Base-by-base conservation (phyloP, 2,113 vertebrate genomes). In the Nycticebus coucang region DNA sequence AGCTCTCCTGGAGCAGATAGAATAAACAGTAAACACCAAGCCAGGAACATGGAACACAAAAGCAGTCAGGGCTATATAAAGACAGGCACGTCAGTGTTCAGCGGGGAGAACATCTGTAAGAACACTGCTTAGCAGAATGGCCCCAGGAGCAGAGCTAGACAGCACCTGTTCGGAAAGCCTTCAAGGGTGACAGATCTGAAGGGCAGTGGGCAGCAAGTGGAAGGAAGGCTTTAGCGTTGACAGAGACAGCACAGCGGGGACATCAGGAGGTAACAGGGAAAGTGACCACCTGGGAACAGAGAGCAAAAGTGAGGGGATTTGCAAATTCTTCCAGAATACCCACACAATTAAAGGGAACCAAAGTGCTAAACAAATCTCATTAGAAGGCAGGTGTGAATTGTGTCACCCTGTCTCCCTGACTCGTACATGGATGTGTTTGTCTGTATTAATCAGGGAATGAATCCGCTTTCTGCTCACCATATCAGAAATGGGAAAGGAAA, bases 161-260 rank as follows among this genome's bases (percentile, higher is more conserved):
- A 94, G 72, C 88, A 96, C 50, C 94, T 90, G 80, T 86, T 95
- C 77, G 41, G 78, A 95, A 95, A 93, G 7, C 41, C 57, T n/a
- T 72, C 74, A 69, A 55, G 78, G 87, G 64, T 74, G 69, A 85
- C 82, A 59, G 62, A 45, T 71, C 83, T 95, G 69, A 97, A 95
- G 93, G 94, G 35, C 72, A 75, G n/a, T n/a, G 53, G 72, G 72
- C 85, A 26, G 75, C 10, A n/a, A 94, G 24, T 5, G 15, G 41
- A 64, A 30, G 26, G 33, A 18, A 45, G 37, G 55, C 2, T 5
- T 78, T 77, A 85, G 80, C 53, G 59, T 0, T 21, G 57, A 80
- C 21, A 18, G 66, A 74, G 53, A 87, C 12, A 94, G 85, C 50
- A 74, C 45, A 85, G 74, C 2, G 2, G 17, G 91, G 62, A n/a